A percentile compares a stretch with the other conserved stretches of the same genome.
Evolutionary conservation across 2,888 invertebrate species (phyloP).

Genomic region (Galerucella nymphaeae): DNA sequence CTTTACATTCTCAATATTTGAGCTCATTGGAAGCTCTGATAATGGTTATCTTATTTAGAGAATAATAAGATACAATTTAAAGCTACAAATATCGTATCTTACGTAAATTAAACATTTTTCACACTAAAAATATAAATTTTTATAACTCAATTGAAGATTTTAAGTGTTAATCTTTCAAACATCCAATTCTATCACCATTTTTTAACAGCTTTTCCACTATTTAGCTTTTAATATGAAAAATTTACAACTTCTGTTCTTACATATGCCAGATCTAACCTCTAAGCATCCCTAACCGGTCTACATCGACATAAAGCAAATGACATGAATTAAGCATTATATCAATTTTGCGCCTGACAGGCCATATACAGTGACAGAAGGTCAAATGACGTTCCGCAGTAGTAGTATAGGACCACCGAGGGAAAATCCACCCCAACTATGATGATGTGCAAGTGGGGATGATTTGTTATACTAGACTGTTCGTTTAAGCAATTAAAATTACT

Average conservation of each 20-base stretch:
- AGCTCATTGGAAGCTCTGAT: no score
- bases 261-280: neutral
- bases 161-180: no score
- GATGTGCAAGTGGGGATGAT: slow-evolving; percentile 48
- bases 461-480: slow-evolving; percentile 43
- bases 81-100: no score
- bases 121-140: no score
- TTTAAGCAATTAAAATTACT: slow-evolving; percentile 41
- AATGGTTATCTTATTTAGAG: no score
- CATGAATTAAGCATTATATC: slow-evolving; percentile 65
- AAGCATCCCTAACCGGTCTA: slow-evolving; percentile 12
- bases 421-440: slow-evolving; percentile 43
- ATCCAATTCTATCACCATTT: no score
- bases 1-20: no score
- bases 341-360: slow-evolving; percentile 65
- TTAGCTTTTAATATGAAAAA: neutral
- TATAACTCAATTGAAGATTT: no score
- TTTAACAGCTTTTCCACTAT: no score
- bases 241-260: slow-evolving; percentile 1
- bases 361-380: slow-evolving; percentile 65
- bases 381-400: slow-evolving; percentile 57
- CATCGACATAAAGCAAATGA: slow-evolving; percentile 57
- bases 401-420: slow-evolving; percentile 40
- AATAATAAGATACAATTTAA: no score
- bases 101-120: no score